Conservation (phyloP, 1,140 invertebrate genomes). For the Aphelenchoides besseyi region DNA sequence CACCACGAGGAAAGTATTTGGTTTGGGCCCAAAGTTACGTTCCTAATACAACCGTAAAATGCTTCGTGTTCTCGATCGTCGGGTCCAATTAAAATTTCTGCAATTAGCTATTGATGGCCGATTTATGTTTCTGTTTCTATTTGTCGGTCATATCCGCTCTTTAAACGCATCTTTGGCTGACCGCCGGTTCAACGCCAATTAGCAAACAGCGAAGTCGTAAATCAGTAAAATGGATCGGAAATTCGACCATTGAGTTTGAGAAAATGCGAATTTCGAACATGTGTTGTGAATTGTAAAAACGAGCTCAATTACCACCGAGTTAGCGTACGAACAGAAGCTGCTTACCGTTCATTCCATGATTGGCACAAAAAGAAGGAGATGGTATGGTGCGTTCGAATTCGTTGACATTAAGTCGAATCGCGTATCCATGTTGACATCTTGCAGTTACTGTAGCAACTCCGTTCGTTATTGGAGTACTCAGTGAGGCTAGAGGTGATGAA, state of each 20-base stretch:
- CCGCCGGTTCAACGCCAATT: not conserved
- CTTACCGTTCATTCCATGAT: conserved; percentile 33
- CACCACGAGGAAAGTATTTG: conserved; percentile 29
- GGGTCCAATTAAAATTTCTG: conserved; percentile 38
- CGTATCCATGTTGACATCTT: conserved; percentile 34
- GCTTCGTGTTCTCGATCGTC: conserved; percentile 26
- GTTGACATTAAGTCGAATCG: conserved; percentile 18
- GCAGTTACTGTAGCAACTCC: conserved; percentile 24
- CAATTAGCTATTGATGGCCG: not conserved
- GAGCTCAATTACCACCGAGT: not conserved
- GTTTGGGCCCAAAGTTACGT: conserved; percentile 28
- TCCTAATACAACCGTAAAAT: conserved; percentile 38
- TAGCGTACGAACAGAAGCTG: conserved; percentile 10
- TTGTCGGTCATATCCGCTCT: not conserved
- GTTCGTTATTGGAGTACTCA: not conserved
- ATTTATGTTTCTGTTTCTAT: too few relatives aligned
- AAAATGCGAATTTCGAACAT: not conserved
- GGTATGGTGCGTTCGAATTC: conserved; percentile 20
- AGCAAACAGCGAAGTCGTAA: not conserved
- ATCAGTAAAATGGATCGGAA: conserved; percentile 3
- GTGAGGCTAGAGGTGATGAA: not conserved
- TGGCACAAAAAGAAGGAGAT: conserved; percentile 35
- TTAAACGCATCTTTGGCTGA: not conserved
- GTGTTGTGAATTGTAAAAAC: not conserved
- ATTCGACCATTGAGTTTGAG: not conserved